A percentile compares a stretch with the other conserved stretches of the same genome.
Conservation (phyloP, 2,797 vertebrate species). For the Coendou prehensilis region DNA sequence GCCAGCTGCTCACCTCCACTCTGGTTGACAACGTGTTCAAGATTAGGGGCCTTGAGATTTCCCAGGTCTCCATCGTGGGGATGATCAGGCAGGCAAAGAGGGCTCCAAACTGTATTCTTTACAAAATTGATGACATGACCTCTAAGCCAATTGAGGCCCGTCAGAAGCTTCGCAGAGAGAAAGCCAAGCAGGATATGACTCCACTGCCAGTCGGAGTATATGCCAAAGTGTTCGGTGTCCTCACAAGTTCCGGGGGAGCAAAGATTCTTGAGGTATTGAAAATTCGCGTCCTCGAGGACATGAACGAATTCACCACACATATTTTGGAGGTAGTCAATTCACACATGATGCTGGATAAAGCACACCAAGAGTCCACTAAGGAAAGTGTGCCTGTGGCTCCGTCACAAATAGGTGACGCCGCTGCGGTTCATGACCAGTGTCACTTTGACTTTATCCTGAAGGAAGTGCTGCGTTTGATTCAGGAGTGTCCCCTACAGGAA, state of each 20-base stretch:
- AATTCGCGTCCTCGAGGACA: constrained; percentile 92
- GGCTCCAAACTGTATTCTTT: constrained; percentile 94
- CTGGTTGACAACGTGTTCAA: constrained; percentile 92
- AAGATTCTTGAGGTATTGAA: constrained; percentile 94
- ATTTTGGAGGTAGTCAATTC: constrained; percentile 94
- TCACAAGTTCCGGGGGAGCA: neutral
- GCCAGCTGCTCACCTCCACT: constrained; percentile 93
- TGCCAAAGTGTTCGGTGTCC: constrained; percentile 33
- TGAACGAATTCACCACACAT: constrained; percentile 95
- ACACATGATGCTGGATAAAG: constrained; percentile 91
- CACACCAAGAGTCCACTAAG: fast-evolving
- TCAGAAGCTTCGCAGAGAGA: constrained; percentile 94
- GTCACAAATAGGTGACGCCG: fast-evolving
- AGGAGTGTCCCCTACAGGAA: neutral
- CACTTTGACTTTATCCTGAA: neutral
- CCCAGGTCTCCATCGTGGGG: constrained; percentile 93
- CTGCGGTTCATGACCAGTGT: fast-evolving
- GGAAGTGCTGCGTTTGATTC: neutral
- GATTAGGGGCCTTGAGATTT: constrained; percentile 92
- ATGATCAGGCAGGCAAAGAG: constrained; percentile 93
- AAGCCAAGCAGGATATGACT: neutral
- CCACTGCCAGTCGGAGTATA: neutral
- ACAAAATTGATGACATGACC: constrained; percentile 96
- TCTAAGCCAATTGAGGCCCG: constrained; percentile 92
- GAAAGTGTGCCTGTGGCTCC: neutral